phyloP scores from a whole-genome alignment of 2,113 vertebrate species.

The Chunga burmeisteri region DNA sequence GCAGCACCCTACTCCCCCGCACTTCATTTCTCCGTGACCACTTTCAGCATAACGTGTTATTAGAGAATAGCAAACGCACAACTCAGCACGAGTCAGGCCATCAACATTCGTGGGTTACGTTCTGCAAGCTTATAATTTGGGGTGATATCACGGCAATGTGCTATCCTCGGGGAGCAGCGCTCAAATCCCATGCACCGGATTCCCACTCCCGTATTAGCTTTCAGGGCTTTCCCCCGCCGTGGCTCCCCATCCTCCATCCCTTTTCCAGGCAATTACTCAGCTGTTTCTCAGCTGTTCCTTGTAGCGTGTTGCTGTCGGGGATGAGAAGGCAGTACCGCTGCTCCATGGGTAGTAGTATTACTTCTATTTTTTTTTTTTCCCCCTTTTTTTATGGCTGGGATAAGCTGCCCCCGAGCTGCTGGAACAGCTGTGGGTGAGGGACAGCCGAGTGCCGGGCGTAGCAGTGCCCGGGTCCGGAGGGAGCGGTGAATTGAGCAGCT shows the following conservation, averaged over 20 bases:
- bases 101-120: fast-evolving
- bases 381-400: neutral
- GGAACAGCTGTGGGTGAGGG: slow-evolving; percentile 23
- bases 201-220: neutral
- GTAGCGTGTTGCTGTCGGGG: neutral
- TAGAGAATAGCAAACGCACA: fast-evolving
- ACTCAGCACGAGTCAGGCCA: fast-evolving
- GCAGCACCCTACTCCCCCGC: neutral
- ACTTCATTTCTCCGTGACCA: fast-evolving
- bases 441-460: neutral
- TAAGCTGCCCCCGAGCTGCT: neutral
- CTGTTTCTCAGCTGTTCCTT: slow-evolving; percentile 60
- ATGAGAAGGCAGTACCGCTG: neutral
- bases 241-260: neutral
- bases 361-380: neutral
- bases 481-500: neutral
- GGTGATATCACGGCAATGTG: neutral
- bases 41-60: neutral
- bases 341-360: neutral
- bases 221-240: neutral
- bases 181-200: fast-evolving
- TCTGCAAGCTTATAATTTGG: neutral
- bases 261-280: slow-evolving; percentile 31
- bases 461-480: fast-evolving
- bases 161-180: neutral